phyloP scores from a whole-genome alignment of 2,113 vertebrate genomes.

The Sialia sialis region DNA sequence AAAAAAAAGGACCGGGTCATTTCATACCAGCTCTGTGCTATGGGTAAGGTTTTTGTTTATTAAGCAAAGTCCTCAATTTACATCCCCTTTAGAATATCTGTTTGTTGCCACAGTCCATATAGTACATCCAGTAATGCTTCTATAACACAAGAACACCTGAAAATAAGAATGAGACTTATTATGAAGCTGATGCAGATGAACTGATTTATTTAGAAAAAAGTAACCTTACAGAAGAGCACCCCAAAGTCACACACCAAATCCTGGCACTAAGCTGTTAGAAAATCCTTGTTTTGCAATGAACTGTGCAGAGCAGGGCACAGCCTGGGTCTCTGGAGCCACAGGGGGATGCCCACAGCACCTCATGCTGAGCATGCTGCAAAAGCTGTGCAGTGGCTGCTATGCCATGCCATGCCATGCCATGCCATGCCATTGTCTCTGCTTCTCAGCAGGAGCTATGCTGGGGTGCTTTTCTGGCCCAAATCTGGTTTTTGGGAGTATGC shows the following conservation, averaged over 20 bases:
- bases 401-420: too few relatives aligned
- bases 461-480: neutral
- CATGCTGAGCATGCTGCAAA: neutral
- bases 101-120: neutral
- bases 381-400: neutral
- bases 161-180: neutral
- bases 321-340: accelerated
- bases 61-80: neutral
- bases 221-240: neutral
- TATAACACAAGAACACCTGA: neutral
- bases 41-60: neutral
- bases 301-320: neutral
- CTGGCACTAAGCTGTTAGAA: neutral
- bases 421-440: neutral
- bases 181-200: neutral
- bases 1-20: neutral
- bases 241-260: neutral
- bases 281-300: neutral
- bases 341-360: neutral
- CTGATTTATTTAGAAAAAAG: neutral
- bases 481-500: neutral
- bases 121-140: neutral
- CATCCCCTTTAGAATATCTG: neutral
- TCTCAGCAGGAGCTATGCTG: neutral
- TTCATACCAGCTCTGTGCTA: neutral